Base-by-base conservation (phyloP, 2,797 vertebrate species). In the Siniperca undulata region DNA sequence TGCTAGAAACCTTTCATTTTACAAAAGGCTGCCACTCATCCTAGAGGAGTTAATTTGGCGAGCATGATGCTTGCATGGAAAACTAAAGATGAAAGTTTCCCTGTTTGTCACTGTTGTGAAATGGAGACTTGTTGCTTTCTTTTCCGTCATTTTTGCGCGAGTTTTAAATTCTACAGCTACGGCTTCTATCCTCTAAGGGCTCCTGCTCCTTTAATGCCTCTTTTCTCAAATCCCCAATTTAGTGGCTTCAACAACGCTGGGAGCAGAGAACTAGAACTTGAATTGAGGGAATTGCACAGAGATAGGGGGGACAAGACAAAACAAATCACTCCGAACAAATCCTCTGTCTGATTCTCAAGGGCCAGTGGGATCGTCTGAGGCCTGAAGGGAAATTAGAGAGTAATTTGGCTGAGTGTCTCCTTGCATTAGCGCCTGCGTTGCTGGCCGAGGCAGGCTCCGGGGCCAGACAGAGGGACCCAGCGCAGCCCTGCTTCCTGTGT, bases 241-340 rank as follows among this genome's bases (percentile, higher is more conserved):
- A 61, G 70, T 52, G 87, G 48, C 68, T 72, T 84, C 67, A 62
- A 30, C 66, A 12, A 22, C 0, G 11, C 52, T 5, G 27, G 53
- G 34, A 74, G 67, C 71, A 67, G 69, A 87, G 87, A 94, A 90
- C 94, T 94, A 91, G 94, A 95, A 94, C 93, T 95, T 95, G 94
- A 92, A 91, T 30, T 80, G 86, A 91, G 74, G 71, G 88, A 60
- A 84, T 65, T 62, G 81, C 80, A 77, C 74, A 48, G 74, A 20
- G 82, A 80, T 44, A 17, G 52, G 60, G 46, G 46, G 48, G 84
- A 88, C 91, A 84, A 94, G 93, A 93, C 94, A 94, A 91, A 94
- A 94, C 91, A 95, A 94, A 93, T 92, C 88, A 93, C 81, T 88
- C 83, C 1, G 85, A 78, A 92, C 93, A 93, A 93, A 94, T 92